Conservation (phyloP, 2,888 invertebrate genomes). For the Melanchra persicariae region DNA sequence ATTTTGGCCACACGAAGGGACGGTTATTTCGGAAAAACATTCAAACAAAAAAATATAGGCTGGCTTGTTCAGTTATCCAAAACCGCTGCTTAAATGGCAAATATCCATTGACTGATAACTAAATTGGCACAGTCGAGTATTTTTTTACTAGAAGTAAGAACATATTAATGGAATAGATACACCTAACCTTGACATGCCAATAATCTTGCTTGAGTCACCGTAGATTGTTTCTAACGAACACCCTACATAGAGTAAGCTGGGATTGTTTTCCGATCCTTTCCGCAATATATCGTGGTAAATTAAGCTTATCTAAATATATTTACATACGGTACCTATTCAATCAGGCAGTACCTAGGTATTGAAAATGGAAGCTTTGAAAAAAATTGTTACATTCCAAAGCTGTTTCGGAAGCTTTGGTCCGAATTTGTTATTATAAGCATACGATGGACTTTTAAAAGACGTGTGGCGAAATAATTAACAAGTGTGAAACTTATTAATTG, state of each 20-base stretch:
- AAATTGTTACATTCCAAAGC: background rate
- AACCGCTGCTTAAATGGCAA: background rate
- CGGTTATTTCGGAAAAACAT: background rate
- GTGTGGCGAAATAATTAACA: background rate
- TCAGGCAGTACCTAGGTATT: background rate
- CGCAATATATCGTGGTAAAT: slow-evolving; percentile 21
- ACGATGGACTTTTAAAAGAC: too few species aligned
- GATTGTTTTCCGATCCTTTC: slow-evolving; percentile 50
- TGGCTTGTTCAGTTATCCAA: background rate
- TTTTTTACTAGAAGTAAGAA: slow-evolving; percentile 1
- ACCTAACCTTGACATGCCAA: slow-evolving; percentile 43
- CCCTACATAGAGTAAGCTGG: slow-evolving; percentile 33
- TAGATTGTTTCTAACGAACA: slow-evolving; percentile 37
- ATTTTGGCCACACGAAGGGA: background rate
- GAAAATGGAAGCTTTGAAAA: background rate
- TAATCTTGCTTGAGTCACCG: slow-evolving; percentile 44
- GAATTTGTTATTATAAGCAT: background rate
- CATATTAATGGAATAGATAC: background rate
- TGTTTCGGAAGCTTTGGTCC: background rate
- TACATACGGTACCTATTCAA: background rate
- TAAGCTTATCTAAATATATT: slow-evolving; percentile 40
- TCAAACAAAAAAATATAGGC: background rate
- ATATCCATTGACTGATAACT: background rate
- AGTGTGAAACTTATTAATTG: background rate
- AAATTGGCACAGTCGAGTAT: background rate